These are phyloP conservation scores for Pristionchus pacificus DNA, from an alignment of 1,140 invertebrate genomes.

Conservation along the genomic window DNA sequence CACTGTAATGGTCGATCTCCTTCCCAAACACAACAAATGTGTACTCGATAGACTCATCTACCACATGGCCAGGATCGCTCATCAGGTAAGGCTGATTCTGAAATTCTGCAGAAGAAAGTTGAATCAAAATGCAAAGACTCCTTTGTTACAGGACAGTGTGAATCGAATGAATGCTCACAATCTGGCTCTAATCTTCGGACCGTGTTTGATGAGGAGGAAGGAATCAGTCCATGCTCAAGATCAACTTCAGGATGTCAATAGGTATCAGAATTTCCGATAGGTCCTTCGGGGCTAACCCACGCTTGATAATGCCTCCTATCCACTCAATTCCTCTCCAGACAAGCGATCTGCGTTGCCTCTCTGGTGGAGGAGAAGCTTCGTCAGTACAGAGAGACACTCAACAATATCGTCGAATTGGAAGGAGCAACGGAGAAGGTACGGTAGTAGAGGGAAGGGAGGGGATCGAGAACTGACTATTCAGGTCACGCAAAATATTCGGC, in stretches of 20 bases:
- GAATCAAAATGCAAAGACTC: not conserved
- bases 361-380: slow-evolving; percentile 75
- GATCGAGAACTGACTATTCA: not conserved
- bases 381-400: slow-evolving; percentile 73
- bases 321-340: slow-evolving; percentile 46
- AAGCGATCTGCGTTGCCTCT: slow-evolving; percentile 73
- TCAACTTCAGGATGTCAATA: slow-evolving; percentile 14
- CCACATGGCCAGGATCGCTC: slow-evolving; percentile 73
- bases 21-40: slow-evolving; percentile 83
- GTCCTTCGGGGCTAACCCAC: no score
- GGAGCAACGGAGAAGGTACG: slow-evolving; percentile 56
- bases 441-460: not conserved
- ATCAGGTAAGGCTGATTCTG: slow-evolving; percentile 39
- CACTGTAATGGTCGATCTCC: slow-evolving; percentile 78
- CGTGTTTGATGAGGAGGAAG: slow-evolving; percentile 82
- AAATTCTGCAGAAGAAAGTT: slow-evolving; percentile 3
- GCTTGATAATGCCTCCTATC: no score
- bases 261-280: no score
- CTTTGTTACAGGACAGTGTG: slow-evolving; percentile 66
- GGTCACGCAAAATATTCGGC: slow-evolving; percentile 41
- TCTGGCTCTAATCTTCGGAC: slow-evolving; percentile 88
- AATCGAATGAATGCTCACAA: slow-evolving; percentile 88
- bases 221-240: slow-evolving; percentile 81
- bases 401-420: slow-evolving; percentile 82
- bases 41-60: slow-evolving; percentile 86